Evolutionary conservation across 2,888 invertebrate genomes (phyloP).

Genomic region (Temnothorax ravouxi): DNA sequence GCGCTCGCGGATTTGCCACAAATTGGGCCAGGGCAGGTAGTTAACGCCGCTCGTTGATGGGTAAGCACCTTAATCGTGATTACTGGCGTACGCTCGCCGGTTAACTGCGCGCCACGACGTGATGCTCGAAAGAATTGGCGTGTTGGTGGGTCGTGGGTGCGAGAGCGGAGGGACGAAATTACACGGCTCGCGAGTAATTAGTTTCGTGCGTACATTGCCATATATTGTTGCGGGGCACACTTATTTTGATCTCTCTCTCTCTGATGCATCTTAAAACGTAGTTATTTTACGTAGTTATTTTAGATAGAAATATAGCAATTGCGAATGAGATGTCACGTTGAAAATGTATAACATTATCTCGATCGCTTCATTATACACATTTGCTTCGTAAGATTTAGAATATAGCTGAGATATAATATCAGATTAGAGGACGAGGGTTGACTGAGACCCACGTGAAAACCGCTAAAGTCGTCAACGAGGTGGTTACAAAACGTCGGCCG

Average conservation of each 20-base stretch:
- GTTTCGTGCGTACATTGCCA: conserved; percentile 18
- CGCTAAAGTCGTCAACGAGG: conserved; percentile 75
- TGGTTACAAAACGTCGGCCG: conserved; percentile 79
- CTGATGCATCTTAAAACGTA: background rate
- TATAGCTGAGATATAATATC: background rate
- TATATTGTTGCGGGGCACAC: background rate
- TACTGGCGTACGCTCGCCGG: conserved; percentile 38
- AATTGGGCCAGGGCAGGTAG: conserved; percentile 49
- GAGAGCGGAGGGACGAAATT: conserved; percentile 51
- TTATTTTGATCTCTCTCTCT: background rate
- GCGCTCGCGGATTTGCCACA: conserved; percentile 47
- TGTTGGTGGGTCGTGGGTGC: conserved; percentile 38
- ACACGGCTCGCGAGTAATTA: conserved; percentile 44
- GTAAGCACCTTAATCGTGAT: conserved; percentile 54
- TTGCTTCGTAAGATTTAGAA: background rate
- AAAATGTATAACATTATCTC: background rate
- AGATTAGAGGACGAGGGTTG: conserved; percentile 42
- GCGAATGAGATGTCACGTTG: background rate
- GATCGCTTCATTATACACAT: background rate
- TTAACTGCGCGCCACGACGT: conserved; percentile 45
- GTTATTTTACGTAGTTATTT: no score
- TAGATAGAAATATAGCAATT: background rate
- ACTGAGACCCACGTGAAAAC: conserved; percentile 62
- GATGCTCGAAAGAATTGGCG: conserved; percentile 49
- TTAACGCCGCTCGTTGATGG: conserved; percentile 56